A percentile compares a stretch with the other conserved stretches of the same genome.
Conservation (phyloP, 2,888 invertebrate genomes). For the Strigamia crassipes region DNA sequence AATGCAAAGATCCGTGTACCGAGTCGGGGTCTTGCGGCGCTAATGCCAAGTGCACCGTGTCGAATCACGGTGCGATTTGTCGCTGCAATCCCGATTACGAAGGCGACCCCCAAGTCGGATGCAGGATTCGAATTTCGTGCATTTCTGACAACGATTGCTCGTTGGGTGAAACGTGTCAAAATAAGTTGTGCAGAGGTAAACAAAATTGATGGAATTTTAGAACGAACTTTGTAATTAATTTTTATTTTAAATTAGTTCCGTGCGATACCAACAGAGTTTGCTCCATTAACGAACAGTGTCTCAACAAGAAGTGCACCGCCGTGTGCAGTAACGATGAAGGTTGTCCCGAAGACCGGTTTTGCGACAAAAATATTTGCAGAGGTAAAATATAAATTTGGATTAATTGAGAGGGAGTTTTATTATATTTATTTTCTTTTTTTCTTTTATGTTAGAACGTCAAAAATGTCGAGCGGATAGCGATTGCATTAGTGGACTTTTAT, state of each 20-base stretch:
- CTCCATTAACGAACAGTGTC: slow-evolving; percentile 86
- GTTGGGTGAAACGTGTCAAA: slow-evolving; percentile 80
- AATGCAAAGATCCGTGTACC: slow-evolving; percentile 76
- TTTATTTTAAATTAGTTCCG: slow-evolving; percentile 65
- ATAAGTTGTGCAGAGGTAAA: slow-evolving; percentile 79
- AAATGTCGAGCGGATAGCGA: slow-evolving; percentile 30
- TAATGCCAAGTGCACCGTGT: slow-evolving; percentile 77
- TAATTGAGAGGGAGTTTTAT: not conserved
- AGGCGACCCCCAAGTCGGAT: slow-evolving; percentile 69
- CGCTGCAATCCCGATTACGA: slow-evolving; percentile 78
- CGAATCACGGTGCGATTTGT: slow-evolving; percentile 75
- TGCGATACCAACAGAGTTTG: slow-evolving; percentile 81
- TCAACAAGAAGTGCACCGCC: slow-evolving; percentile 71
- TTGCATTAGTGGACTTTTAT: slow-evolving; percentile 4
- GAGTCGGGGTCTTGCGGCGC: slow-evolving; percentile 57
- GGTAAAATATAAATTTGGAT: slow-evolving; percentile 54
- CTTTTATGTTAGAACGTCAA: slow-evolving; percentile 31
- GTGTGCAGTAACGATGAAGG: slow-evolving; percentile 61
- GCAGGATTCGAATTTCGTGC: slow-evolving; percentile 61
- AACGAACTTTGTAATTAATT: slow-evolving; percentile 56
- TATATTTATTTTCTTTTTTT: not conserved
- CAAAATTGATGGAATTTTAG: not conserved
- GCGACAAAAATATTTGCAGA: slow-evolving; percentile 78
- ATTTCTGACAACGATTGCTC: slow-evolving; percentile 79
- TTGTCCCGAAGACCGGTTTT: slow-evolving; percentile 71